Conservation (phyloP, 1,140 invertebrate species). For the Drosophila sp. region DNA sequence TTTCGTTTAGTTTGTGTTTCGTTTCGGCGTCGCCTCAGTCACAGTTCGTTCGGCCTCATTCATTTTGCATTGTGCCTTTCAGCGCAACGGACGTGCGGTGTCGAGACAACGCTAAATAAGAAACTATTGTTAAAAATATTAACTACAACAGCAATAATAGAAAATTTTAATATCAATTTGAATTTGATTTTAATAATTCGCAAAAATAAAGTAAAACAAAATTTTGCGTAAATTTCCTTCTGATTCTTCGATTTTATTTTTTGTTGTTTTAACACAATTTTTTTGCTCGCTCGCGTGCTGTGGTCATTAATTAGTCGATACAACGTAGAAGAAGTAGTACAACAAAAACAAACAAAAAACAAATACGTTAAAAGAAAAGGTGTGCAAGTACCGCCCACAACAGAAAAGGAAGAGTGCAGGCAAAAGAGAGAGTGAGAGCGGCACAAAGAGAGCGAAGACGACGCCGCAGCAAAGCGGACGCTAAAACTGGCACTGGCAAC, state of each 20-base stretch:
- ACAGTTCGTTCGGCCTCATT: conserved; percentile 47
- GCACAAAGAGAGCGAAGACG: conserved; percentile 13
- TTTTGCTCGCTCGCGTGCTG: conserved; percentile 40
- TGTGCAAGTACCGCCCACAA: conserved; percentile 65
- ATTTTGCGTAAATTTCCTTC: conserved; percentile 11
- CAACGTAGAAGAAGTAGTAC: conserved; percentile 23
- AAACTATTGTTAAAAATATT: conserved; percentile 12
- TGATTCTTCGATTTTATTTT: conserved; percentile 9
- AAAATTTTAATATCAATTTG: conserved; percentile 19
- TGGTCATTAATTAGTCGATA: conserved; percentile 53
- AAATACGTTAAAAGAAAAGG: conserved; percentile 39
- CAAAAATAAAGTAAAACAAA: conserved; percentile 11
- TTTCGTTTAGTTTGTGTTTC: conserved; percentile 26
- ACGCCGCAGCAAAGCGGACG: conserved; percentile 21
- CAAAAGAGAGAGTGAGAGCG: conserved; percentile 16
- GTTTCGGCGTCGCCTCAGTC: conserved; percentile 29
- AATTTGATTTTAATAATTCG: conserved; percentile 26
- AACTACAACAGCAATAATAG: conserved; percentile 16
- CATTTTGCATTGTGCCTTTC: conserved; percentile 78
- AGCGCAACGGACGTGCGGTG: conserved; percentile 64
- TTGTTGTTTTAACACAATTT: conserved; percentile 24
- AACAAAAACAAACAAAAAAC: conserved; percentile 38
- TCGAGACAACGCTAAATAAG: conserved; percentile 29
- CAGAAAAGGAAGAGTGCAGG: conserved; percentile 19
- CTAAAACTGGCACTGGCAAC: conserved; percentile 41